Base-by-base conservation (phyloP, 1,140 invertebrate species). In the Drosophila neocordata region DNA sequence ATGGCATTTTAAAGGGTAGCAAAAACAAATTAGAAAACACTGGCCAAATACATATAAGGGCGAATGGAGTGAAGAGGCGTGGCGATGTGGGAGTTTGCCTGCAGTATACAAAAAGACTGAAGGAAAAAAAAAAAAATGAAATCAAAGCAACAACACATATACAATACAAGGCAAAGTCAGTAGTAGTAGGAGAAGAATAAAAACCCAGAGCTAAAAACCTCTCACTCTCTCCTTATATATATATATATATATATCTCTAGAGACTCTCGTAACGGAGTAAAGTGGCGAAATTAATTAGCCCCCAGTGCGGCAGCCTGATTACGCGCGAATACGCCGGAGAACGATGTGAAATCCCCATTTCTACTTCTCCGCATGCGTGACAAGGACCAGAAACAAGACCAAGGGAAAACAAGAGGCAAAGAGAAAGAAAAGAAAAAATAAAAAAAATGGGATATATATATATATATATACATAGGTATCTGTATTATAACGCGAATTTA, bases 201-300 rank as follows among this genome's bases (percentile, higher is more conserved):
- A 72, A 68, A 63, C 48, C 64, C 64, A 59, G 65, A 85, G 44
- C 69, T 64, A 18, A 60, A 55, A 55, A 24, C 55, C 38, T 48
- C 62, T 88, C 6, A 20, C 15, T 11, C 41, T 44, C 41, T 5
- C 41, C 1, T 11, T 8, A 20, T 24, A 24, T 24, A 24, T 48
- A 11, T 35, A 83, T 79, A 73, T 41, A 62, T 24, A 24, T 24
- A 24, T 48, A 11, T 35, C 83, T 79, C 76, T 41, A 62, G 83
- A 77, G 83, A 88, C 65, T 61, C 59, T 34, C 58, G 73, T 60
- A 69, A 77, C 64, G 69, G 83, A 83, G 83, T 79, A 88, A 88
- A 88, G 83, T 88, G 83, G 83, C 79, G 76, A 88, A 88, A 88
- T 88, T 88, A 88, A 88, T 88, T 88, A 88, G 83, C 83, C 83